phyloP scores from a whole-genome alignment of 2,888 invertebrate species.

The Caenorhabditis afra region DNA sequence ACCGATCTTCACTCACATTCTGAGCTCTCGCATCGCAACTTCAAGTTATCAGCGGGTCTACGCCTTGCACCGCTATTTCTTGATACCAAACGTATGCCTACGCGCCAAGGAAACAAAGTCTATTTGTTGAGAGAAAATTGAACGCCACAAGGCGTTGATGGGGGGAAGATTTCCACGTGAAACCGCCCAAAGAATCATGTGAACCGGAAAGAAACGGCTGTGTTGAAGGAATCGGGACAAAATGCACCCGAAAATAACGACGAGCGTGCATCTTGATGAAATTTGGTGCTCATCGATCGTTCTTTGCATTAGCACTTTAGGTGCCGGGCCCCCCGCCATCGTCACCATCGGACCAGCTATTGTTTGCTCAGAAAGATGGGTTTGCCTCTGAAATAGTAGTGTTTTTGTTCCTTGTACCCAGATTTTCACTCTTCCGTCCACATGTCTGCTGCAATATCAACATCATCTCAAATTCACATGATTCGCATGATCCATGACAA shows the following conservation, averaged over 20 bases:
- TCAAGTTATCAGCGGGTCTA: slow-evolving; percentile 16
- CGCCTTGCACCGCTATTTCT: slow-evolving; percentile 40
- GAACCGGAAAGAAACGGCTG: slow-evolving; percentile 11
- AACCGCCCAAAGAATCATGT: slow-evolving; percentile 35
- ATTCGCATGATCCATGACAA: slow-evolving; percentile 13
- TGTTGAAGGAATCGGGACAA: not conserved
- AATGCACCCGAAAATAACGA: slow-evolving; percentile 14
- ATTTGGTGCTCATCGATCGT: not conserved
- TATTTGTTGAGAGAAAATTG: not conserved
- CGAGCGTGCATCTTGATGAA: not conserved
- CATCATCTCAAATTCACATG: slow-evolving; percentile 40
- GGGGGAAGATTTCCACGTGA: slow-evolving; percentile 12
- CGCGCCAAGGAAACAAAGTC: slow-evolving; percentile 46
- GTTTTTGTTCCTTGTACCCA: slow-evolving; percentile 48
- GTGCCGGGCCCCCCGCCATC: not conserved
- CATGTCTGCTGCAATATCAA: slow-evolving; percentile 20
- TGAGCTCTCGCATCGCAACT: slow-evolving; percentile 27
- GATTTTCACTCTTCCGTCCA: slow-evolving; percentile 2
- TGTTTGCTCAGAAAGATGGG: slow-evolving; percentile 3
- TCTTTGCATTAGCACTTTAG: slow-evolving; percentile 39
- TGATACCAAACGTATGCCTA: slow-evolving; percentile 16
- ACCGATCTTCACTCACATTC: slow-evolving; percentile 21
- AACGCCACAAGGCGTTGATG: not conserved
- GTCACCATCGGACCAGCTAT: slow-evolving; percentile 3
- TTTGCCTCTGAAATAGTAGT: slow-evolving; percentile 8